Evolutionary conservation across 2,888 invertebrate genomes (phyloP).

Genomic region (Pollenia angustigena): DNA sequence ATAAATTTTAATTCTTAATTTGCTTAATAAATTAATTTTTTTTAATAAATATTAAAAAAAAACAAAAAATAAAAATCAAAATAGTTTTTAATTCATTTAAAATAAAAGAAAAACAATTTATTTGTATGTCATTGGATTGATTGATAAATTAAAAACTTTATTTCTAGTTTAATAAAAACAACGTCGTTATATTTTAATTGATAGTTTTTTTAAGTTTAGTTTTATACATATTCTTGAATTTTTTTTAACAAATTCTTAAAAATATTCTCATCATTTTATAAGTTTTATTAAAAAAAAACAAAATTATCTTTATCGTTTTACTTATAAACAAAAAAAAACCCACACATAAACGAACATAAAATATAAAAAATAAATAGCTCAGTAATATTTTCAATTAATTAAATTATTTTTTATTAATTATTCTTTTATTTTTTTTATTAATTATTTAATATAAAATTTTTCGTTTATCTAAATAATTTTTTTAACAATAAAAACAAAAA

Average conservation of each 20-base stretch:
- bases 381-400: slow-evolving; percentile 59
- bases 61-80: slow-evolving; percentile 69
- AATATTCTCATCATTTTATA: slow-evolving; percentile 54
- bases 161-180: slow-evolving; percentile 31
- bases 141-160: slow-evolving; percentile 6
- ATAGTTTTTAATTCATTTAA: slow-evolving; percentile 69
- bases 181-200: slow-evolving; percentile 40
- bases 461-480: slow-evolving; percentile 8
- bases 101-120: slow-evolving; percentile 32
- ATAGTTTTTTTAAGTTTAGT: slow-evolving; percentile 15
- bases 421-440: slow-evolving; percentile 45
- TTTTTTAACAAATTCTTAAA: slow-evolving; percentile 13
- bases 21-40: slow-evolving; percentile 64
- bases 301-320: not conserved
- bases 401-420: slow-evolving; percentile 60
- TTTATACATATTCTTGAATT: not conserved
- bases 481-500: slow-evolving; percentile 56
- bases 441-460: slow-evolving; percentile 26
- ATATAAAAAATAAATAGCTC: slow-evolving; percentile 2
- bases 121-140: not conserved
- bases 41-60: slow-evolving; percentile 57
- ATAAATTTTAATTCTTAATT: slow-evolving; percentile 48
- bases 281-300: slow-evolving; percentile 17
- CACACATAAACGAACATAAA: not conserved
- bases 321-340: slow-evolving; percentile 15